A percentile compares a stretch with the other conserved stretches of the same genome.
phyloP scores from a whole-genome alignment of 2,888 invertebrate species.

The Xestoiulus laeticollis region DNA sequence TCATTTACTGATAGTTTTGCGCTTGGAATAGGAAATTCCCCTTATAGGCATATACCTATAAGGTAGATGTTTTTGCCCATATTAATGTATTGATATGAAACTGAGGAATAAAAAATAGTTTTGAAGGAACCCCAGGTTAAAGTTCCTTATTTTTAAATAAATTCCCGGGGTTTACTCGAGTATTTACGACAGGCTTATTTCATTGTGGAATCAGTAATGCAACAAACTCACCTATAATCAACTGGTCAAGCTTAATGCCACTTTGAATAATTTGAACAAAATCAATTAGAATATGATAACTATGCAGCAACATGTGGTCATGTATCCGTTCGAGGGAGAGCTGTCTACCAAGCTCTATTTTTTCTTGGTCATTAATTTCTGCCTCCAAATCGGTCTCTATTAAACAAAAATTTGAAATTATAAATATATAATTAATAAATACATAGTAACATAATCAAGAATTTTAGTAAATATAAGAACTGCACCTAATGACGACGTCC shows the following conservation, averaged over 20 bases:
- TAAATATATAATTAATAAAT: neutral
- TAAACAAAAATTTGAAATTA: neutral
- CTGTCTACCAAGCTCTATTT: too few relatives aligned
- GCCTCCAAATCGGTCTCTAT: neutral
- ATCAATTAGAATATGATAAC: constrained; percentile 40
- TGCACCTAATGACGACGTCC: constrained; percentile 35
- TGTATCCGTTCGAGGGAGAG: neutral
- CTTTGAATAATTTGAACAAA: constrained; percentile 1
- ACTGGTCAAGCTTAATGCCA: constrained; percentile 42
- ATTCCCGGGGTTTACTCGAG: too few relatives aligned
- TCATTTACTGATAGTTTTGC: too few relatives aligned
- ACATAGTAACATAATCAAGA: neutral
- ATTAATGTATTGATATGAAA: too few relatives aligned
- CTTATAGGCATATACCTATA: too few relatives aligned
- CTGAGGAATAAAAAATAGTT: too few relatives aligned
- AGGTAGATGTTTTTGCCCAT: too few relatives aligned
- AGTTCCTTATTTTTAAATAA: too few relatives aligned
- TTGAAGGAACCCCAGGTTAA: too few relatives aligned
- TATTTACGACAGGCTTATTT: too few relatives aligned
- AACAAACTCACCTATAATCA: constrained; percentile 1
- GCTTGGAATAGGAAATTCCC: too few relatives aligned
- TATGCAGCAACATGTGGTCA: constrained; percentile 28
- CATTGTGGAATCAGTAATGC: neutral
- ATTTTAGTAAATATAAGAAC: neutral
- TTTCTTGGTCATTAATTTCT: neutral